Evolutionary conservation across 2,797 vertebrate genomes (phyloP).

Genomic region (Vultur gryphus): DNA sequence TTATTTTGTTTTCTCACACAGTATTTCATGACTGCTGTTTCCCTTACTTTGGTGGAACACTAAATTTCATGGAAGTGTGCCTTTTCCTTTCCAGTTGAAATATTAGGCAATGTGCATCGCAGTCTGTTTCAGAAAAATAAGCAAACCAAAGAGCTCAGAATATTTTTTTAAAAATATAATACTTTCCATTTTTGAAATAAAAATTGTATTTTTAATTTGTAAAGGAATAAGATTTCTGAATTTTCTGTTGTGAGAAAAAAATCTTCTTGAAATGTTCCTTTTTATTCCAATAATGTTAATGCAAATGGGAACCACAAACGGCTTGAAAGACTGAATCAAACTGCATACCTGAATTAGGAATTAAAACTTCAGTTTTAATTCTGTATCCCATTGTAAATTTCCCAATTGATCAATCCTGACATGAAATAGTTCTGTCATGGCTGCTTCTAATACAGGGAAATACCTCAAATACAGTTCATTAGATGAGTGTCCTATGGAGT

Average conservation of each 20-base stretch:
- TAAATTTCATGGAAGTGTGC: not conserved
- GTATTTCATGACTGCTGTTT: constrained; percentile 12
- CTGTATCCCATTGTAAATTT: not conserved
- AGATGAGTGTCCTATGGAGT: not conserved
- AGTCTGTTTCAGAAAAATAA: not conserved
- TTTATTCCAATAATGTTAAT: not conserved
- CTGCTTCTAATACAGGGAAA: not conserved
- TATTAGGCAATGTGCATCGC: not conserved
- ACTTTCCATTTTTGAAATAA: not conserved
- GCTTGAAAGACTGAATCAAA: not conserved
- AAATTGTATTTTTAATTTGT: not conserved
- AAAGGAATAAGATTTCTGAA: not conserved
- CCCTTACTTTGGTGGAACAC: not conserved
- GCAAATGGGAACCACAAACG: not conserved
- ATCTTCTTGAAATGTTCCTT: not conserved
- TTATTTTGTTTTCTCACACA: not conserved
- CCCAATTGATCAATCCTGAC: not conserved
- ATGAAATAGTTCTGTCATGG: not conserved
- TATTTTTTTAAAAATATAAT: not conserved
- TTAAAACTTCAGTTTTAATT: not conserved
- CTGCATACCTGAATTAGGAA: not conserved
- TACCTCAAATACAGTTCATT: not conserved
- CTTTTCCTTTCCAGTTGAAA: constrained; percentile 1
- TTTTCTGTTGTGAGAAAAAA: not conserved
- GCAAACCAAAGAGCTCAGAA: not conserved